Conservation (phyloP, 2,113 vertebrate species). For the Rhinolophus sinicus region DNA sequence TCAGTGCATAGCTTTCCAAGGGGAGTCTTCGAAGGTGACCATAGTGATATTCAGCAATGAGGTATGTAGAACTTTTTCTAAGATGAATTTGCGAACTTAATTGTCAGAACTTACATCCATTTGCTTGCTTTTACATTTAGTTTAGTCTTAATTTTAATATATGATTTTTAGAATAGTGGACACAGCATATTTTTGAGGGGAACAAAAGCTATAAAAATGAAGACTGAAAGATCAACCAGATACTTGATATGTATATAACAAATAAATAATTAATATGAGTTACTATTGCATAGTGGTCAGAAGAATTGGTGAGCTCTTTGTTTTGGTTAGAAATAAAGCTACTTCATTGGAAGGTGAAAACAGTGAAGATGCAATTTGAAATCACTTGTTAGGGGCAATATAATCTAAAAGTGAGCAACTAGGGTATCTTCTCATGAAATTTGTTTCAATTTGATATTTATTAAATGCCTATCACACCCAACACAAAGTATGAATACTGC, state of each 20-base stretch:
- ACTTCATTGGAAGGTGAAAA: neutral
- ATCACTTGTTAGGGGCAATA: neutral
- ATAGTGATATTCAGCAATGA: no score
- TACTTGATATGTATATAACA: neutral
- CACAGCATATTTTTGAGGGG: neutral
- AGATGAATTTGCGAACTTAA: no score
- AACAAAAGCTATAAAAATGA: neutral
- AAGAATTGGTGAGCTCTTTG: neutral
- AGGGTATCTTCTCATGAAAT: neutral
- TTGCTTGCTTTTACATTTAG: neutral
- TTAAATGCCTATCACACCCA: neutral
- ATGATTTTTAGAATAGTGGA: neutral
- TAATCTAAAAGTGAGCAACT: neutral
- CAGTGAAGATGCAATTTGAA: neutral
- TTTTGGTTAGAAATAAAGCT: neutral
- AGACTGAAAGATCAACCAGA: neutral
- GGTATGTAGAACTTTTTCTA: no score
- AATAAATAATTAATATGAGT: neutral
- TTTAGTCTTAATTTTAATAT: neutral
- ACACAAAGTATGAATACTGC: neutral
- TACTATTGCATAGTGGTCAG: neutral
- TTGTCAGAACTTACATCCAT: neutral
- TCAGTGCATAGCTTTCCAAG: no score
- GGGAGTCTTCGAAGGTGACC: no score
- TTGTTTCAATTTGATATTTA: neutral